Percentiles rank a stretch among this genome's conserved stretches.
Conservation (phyloP, 37 sponge, comb jelly and placozoan species). For the Hormiphora californensis region DNA sequence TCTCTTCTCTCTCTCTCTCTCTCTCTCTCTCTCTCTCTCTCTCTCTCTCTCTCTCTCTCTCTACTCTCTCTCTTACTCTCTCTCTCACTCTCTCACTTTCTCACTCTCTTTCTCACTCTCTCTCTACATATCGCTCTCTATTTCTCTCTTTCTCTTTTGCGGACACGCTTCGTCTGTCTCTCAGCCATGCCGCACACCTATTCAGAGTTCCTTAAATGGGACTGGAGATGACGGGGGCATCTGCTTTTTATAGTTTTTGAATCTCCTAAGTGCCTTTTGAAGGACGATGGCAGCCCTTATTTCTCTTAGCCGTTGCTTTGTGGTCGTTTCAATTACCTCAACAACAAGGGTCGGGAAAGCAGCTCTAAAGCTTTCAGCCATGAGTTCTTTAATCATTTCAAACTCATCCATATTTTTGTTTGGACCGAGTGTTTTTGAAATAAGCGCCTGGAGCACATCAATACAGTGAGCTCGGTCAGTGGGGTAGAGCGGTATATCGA, state of each 20-base stretch:
- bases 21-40: neutral
- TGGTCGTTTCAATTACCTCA: slow-evolving; percentile 43
- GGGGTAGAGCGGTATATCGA: slow-evolving; percentile 46
- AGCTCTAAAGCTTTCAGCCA: slow-evolving; percentile 53
- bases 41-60: neutral
- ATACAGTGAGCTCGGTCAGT: slow-evolving; percentile 48
- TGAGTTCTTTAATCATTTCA: slow-evolving; percentile 54
- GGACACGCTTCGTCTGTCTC: no score
- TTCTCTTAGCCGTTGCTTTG: slow-evolving; percentile 49
- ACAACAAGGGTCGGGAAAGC: slow-evolving; percentile 40
- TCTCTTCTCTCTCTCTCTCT: neutral
- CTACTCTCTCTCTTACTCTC: no score
- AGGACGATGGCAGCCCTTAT: slow-evolving; percentile 46
- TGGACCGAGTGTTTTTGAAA: slow-evolving; percentile 43
- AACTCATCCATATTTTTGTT: slow-evolving; percentile 54
- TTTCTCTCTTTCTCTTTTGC: no score
- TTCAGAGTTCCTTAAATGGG: no score
- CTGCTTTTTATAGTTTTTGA: slow-evolving; percentile 54
- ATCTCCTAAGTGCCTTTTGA: slow-evolving; percentile 50
- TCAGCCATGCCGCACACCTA: no score
- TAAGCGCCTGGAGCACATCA: slow-evolving; percentile 46
- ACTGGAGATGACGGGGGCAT: no score
- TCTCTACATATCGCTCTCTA: no score
- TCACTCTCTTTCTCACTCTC: no score
- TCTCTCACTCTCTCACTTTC: no score